phyloP scores from a whole-genome alignment of 2,888 invertebrate genomes.

The Tyria jacobaeae region DNA sequence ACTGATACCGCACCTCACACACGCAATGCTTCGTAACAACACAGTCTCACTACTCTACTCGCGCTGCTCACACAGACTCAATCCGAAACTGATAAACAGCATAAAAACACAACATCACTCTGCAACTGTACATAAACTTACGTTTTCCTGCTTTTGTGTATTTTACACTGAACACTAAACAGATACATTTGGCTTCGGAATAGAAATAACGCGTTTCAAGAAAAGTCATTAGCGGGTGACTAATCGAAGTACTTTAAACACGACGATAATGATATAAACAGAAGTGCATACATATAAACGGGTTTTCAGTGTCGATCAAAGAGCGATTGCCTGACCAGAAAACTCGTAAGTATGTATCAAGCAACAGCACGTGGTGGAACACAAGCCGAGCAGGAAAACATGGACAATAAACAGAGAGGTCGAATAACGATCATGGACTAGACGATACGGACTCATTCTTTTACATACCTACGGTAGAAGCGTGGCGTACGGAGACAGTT shows the following conservation, averaged over 20 bases:
- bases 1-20: slow-evolving; percentile 51
- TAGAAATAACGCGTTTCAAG: slow-evolving; percentile 31
- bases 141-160: slow-evolving; percentile 57
- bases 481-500: slow-evolving; percentile 55
- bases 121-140: slow-evolving; percentile 74
- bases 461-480: slow-evolving; percentile 42
- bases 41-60: slow-evolving; percentile 37
- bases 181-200: slow-evolving; percentile 27
- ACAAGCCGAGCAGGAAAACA: slow-evolving; percentile 56
- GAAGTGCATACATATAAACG: slow-evolving; percentile 33
- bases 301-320: slow-evolving; percentile 48
- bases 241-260: slow-evolving; percentile 29
- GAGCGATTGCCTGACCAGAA: slow-evolving; percentile 43
- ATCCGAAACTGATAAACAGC: slow-evolving; percentile 78
- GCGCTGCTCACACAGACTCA: slow-evolving; percentile 57
- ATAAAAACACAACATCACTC: slow-evolving; percentile 78
- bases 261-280: slow-evolving; percentile 26
- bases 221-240: slow-evolving; percentile 45
- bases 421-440: slow-evolving; percentile 46
- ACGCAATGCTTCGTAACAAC: slow-evolving; percentile 49
- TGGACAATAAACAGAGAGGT: slow-evolving; percentile 56
- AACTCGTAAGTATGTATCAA: slow-evolving; percentile 45
- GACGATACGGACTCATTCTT: slow-evolving; percentile 56
- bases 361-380: slow-evolving; percentile 48
- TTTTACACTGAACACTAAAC: slow-evolving; percentile 45